Conservation (phyloP, 92 coral and sea anemone genomes). For the Paragorgia papillata region DNA sequence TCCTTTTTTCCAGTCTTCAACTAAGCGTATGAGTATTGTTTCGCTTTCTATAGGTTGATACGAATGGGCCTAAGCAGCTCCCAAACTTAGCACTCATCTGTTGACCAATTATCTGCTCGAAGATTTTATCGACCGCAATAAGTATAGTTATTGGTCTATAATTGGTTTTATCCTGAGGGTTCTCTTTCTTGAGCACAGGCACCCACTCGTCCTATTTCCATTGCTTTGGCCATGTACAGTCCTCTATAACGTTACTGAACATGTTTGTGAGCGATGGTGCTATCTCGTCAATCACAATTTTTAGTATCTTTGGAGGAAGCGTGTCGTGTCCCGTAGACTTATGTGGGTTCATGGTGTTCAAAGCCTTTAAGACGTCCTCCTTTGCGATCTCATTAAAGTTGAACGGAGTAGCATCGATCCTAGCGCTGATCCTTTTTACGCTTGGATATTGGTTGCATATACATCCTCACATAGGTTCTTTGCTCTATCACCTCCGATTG, state of each 20-base stretch:
- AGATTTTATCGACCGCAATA: slow-evolving; percentile 41
- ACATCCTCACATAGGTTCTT: no score
- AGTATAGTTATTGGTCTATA: slow-evolving; percentile 47
- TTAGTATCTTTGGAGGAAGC: slow-evolving; percentile 10
- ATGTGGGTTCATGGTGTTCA: no score
- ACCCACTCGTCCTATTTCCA: slow-evolving; percentile 48
- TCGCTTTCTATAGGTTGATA: slow-evolving; percentile 60
- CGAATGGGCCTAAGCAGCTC: slow-evolving; percentile 39
- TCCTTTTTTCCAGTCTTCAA: slow-evolving; percentile 56
- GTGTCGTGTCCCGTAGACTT: slow-evolving; percentile 32
- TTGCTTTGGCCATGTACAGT: slow-evolving; percentile 15
- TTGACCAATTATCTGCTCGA: slow-evolving; percentile 29
- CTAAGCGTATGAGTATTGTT: slow-evolving; percentile 48
- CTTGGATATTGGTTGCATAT: no score
- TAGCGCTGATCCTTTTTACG: no score
- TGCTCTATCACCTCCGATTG: no score
- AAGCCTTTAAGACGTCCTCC: no score
- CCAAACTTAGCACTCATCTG: slow-evolving; percentile 40
- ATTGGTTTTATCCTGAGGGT: slow-evolving; percentile 33
- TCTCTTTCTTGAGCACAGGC: slow-evolving; percentile 21
- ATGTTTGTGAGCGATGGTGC: slow-evolving; percentile 28
- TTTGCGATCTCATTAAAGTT: no score
- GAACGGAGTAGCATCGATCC: no score
- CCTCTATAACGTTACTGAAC: neutral
- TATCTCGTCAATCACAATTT: slow-evolving; percentile 16